Percentiles rank a stretch among this genome's conserved stretches.
Conservation (phyloP, 2,113 vertebrate genomes). For the Antigone vipio region DNA sequence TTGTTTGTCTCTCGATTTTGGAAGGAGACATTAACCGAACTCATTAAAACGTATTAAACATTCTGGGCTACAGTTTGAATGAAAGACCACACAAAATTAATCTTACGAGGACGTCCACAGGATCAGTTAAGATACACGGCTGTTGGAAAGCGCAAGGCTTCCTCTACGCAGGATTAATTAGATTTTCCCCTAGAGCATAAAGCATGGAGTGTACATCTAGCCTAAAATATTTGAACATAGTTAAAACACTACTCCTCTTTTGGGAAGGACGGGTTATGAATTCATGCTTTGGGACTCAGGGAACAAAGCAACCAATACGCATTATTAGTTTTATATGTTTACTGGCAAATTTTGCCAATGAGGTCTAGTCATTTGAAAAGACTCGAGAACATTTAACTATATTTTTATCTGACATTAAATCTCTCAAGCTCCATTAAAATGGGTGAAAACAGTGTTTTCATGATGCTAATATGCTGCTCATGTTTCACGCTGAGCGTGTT, state of each 20-base stretch:
- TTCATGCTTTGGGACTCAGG: not conserved
- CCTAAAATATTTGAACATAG: rapidly evolving
- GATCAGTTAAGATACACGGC: not conserved
- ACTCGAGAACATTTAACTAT: not conserved
- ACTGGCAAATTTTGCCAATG: not conserved
- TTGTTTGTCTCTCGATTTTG: not conserved
- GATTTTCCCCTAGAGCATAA: not conserved
- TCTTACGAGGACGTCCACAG: not conserved
- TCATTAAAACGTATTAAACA: not conserved
- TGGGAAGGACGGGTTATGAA: not conserved
- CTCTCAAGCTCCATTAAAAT: not conserved
- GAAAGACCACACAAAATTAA: not conserved
- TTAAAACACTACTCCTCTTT: rapidly evolving
- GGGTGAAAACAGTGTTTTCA: not conserved
- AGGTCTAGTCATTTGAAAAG: not conserved
- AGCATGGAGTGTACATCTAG: not conserved
- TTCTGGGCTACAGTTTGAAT: not conserved
- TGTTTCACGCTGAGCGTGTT: not conserved
- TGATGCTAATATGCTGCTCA: not conserved
- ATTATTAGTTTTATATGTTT: not conserved
- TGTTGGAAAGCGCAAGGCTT: not conserved
- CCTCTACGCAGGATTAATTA: not conserved
- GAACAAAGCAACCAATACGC: not conserved
- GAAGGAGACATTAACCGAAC: not conserved
- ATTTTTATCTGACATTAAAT: not conserved